Base-by-base conservation (phyloP, 2,797 vertebrate species). In the Clangula hyemalis region DNA sequence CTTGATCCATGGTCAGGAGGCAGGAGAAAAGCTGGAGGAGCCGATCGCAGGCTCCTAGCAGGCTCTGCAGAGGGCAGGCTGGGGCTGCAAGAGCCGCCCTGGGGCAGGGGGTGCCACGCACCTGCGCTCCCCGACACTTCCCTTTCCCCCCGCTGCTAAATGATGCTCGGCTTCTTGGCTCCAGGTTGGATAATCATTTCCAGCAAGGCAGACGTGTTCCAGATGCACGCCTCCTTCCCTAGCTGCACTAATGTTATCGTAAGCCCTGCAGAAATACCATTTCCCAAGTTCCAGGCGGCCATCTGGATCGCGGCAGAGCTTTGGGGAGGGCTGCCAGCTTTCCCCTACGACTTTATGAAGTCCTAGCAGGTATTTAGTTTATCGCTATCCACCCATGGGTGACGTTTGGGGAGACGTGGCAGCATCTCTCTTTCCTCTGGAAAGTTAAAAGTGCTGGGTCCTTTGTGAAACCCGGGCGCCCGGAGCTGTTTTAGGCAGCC, bases 111-210 rank as follows among this genome's bases (percentile, higher is more conserved):
- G 62, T 72, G 58, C 2, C 2, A 32, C 68, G 60, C 71, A 72
- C 76, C 87, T 51, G 71, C 5, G 15, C 41, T 27, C 83, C 62
- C 7, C 1, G 70, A 78, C 61, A 16, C 61, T 32, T 87, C 64
- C 57, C 64, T 49, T 49, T 62, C 68, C 73, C 73, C 62, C 61
- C 32, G 43, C 54, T 47, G 47, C 60, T 76, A 74, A 93, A 93
- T 77, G n/a, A 34, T 13, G 43, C 68, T 91, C 77, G 87, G 32
- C 78, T 96, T 80, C 89, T 68, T 39, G 57, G 75, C 72, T 89
- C 53, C 85, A 87, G 78, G 80, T 21, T 24, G 69, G 66, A 69
- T 81, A 75, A 94, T 77, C 72, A 78, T 77, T 94, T 75, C 85
- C 87, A 93, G 82, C 0, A 0, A 86, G 57, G 79, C 12, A 93